phyloP scores from a whole-genome alignment of 92 coral and sea anemone species.

The Zoanthus solanderi region DNA sequence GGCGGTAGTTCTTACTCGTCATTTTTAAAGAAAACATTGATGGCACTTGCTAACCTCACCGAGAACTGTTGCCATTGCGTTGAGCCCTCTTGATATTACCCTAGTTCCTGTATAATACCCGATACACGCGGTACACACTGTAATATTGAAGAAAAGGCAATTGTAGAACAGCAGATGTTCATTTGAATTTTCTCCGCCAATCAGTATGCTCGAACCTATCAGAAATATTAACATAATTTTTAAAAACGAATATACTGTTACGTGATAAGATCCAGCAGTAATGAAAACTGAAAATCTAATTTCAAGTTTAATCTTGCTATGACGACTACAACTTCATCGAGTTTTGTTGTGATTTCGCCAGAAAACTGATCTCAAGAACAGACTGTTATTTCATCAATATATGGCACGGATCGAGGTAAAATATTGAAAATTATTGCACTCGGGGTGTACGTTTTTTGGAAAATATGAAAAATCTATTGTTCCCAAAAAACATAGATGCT shows the following conservation, averaged over 20 bases:
- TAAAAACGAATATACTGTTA: neutral
- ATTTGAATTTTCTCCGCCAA: conserved; percentile 12
- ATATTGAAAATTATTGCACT: no score
- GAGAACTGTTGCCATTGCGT: no score
- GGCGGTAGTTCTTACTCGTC: no score
- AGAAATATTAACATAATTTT: conserved; percentile 30
- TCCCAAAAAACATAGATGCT: no score
- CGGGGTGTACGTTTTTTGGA: no score
- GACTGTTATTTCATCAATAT: neutral
- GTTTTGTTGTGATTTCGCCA: neutral
- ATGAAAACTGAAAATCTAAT: conserved; percentile 33
- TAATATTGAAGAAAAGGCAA: neutral
- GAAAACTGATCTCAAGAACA: conserved; percentile 5
- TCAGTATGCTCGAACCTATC: neutral
- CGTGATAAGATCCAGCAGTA: conserved; percentile 11
- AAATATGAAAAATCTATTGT: no score
- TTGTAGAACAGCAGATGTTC: neutral
- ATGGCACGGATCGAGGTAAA: conserved; percentile 9
- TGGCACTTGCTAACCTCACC: no score
- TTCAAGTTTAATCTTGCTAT: conserved; percentile 20
- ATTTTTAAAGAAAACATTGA: no score
- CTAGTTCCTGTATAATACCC: no score
- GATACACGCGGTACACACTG: no score
- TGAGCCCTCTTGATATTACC: no score
- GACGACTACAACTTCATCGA: neutral